Evolutionary conservation across 1,140 invertebrate genomes (phyloP).

Genomic region (Coptotermes formosanus): DNA sequence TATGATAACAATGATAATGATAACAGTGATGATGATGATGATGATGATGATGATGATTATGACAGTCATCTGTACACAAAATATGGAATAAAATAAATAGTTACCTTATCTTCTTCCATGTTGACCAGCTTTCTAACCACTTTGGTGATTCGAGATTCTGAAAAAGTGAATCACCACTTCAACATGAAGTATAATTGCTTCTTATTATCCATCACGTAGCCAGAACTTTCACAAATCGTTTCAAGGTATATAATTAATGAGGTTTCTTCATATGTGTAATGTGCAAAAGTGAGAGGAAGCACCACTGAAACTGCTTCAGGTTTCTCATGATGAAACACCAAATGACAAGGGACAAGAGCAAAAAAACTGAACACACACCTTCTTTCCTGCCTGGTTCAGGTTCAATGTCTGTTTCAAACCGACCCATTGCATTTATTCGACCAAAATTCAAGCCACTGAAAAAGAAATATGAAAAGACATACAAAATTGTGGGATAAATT

Average conservation of each 20-base stretch:
- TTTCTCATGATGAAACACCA: too few species aligned
- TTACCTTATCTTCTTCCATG: slow-evolving; percentile 72
- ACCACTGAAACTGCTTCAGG: background rate
- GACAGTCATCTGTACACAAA: too few species aligned
- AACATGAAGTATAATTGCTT: too few species aligned
- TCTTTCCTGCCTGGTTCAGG: slow-evolving; percentile 73
- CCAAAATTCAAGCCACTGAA: slow-evolving; percentile 73
- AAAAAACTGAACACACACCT: slow-evolving; percentile 39
- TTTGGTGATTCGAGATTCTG: slow-evolving; percentile 58
- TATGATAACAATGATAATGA: too few species aligned
- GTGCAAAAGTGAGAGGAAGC: background rate
- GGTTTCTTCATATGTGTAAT: too few species aligned
- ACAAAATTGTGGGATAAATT: background rate
- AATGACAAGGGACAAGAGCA: background rate
- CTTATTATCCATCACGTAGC: too few species aligned
- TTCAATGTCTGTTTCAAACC: slow-evolving; percentile 86
- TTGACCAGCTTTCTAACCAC: slow-evolving; percentile 77
- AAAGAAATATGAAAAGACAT: background rate
- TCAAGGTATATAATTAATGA: too few species aligned
- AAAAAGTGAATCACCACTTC: slow-evolving; percentile 36
- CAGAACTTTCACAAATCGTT: too few species aligned
- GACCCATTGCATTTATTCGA: slow-evolving; percentile 77
- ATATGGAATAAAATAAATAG: background rate
- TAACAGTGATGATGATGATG: too few species aligned
- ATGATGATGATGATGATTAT: too few species aligned